Evolutionary conservation across 92 coral and sea anemone species (phyloP), one percentile per base, ranked within the genome.

Genomic region (Parazoanthus darwini): DNA sequence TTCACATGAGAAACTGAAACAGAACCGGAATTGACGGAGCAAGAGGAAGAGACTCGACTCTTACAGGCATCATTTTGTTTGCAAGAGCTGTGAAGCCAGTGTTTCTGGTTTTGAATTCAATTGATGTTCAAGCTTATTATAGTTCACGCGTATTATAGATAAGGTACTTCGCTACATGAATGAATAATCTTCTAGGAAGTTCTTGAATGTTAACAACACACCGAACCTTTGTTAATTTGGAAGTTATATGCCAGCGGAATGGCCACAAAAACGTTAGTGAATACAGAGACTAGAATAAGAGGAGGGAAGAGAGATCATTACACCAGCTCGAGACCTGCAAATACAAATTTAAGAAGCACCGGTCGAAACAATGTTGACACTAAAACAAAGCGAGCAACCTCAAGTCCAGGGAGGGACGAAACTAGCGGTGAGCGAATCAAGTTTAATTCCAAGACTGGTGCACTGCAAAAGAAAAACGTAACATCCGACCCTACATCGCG

Each of bases 221-320:
- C 36, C 59, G 26, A 8, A 20, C 67, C 22, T 46, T 38, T 76
- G 46, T 76, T 76, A 76, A 39, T 54, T 29, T 39, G 51, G 33
- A 50, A 46, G 25, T 84, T 25, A 71, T 16, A 4, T 22, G 56
- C 22, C 65, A 44, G 65, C 13, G 66, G 70, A 80, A 92, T 92
- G 94, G 94, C 94, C 23, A 92, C 94, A 56, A 92, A 86, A 89
- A 68, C 92, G 22, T 86, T 89, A 72, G 68, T 89, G 81, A 91
- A 82, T 48, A 81, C 88, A 44, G 94, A 92, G 71, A 92, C 88
- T 74, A 92, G 94, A 72, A 26, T 89, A 22, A 86, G 94, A 54
- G 92, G 90, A 72, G 70, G 70, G n/a, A 88, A 91, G 26, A 84
- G 83, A 51, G 92, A 89, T 33, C 85, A 80, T 68, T 82, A 65